These are phyloP conservation scores for Oncorhynchus tshawytscha DNA, from an alignment of 2,113 vertebrate genomes.

Conservation along the genomic window DNA sequence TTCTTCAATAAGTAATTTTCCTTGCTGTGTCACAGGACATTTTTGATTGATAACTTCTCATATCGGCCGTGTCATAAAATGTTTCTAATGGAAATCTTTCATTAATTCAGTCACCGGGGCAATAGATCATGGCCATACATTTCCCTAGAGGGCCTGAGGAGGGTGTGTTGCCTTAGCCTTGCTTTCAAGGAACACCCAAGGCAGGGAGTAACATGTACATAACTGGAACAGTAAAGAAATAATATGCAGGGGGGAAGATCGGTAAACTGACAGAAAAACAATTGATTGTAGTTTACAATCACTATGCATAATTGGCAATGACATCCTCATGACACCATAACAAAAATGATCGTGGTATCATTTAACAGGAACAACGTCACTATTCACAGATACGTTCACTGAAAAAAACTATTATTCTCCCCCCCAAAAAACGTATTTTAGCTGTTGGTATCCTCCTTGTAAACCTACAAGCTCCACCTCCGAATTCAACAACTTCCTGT, in stretches of 20 bases:
- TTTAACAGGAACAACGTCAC: too few relatives aligned
- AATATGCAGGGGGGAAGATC: too few relatives aligned
- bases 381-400: too few relatives aligned
- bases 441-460: background rate
- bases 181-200: background rate
- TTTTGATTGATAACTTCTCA: conserved; percentile 64
- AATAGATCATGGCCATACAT: conserved; percentile 52
- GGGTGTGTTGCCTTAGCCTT: background rate
- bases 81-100: conserved; percentile 73
- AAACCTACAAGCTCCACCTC: conserved; percentile 6
- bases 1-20: conserved; percentile 70
- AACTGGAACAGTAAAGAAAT: too few relatives aligned
- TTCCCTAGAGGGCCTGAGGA: conserved; percentile 25
- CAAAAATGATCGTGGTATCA: too few relatives aligned
- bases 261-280: too few relatives aligned
- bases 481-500: conserved; percentile 21
- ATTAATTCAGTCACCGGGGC: conserved; percentile 58
- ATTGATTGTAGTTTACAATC: too few relatives aligned
- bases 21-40: conserved; percentile 52
- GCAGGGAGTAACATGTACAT: background rate
- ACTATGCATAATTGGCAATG: too few relatives aligned
- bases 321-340: too few relatives aligned
- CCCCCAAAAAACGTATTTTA: too few relatives aligned
- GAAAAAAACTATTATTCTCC: too few relatives aligned
- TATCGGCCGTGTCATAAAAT: conserved; percentile 70